A percentile compares a stretch with the other conserved stretches of the same genome.
phyloP scores from a whole-genome alignment of 2,113 vertebrate genomes.

The Apteryx owenii region DNA sequence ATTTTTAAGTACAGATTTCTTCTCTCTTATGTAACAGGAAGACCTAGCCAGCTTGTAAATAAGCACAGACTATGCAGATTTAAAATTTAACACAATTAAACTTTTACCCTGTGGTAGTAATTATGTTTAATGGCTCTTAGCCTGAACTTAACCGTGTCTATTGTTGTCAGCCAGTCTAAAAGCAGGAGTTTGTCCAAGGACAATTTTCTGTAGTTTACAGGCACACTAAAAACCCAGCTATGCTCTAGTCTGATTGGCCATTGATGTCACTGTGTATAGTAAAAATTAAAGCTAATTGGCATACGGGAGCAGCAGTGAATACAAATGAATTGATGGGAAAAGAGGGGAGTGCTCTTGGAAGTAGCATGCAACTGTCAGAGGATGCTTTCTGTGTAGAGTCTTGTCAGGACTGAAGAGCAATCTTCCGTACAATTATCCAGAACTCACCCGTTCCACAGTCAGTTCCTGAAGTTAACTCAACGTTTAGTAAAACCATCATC shows the following conservation, averaged over 20 bases:
- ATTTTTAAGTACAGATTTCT: conserved; percentile 64
- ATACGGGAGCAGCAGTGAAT: conserved; percentile 61
- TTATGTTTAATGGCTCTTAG: conserved; percentile 76
- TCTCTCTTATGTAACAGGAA: conserved; percentile 14
- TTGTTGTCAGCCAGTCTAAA: conserved; percentile 75
- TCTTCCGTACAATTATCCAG: neutral
- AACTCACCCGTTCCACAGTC: neutral
- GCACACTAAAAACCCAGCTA: conserved; percentile 59
- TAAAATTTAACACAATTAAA: conserved; percentile 72
- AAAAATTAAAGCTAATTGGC: conserved; percentile 76
- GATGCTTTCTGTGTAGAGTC: neutral
- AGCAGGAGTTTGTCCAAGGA: conserved; percentile 79
- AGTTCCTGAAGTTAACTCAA: neutral
- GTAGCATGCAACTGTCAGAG: neutral
- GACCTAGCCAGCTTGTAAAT: conserved; percentile 66
- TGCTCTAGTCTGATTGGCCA: conserved; percentile 70
- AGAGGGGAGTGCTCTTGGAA: conserved; percentile 19
- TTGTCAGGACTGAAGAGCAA: neutral
- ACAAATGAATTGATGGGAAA: conserved; percentile 65
- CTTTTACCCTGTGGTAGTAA: conserved; percentile 77
- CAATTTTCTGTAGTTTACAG: conserved; percentile 77
- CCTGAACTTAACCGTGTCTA: conserved; percentile 71
- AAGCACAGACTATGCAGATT: conserved; percentile 57
- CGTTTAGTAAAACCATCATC: neutral
- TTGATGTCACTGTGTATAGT: conserved; percentile 74